These are phyloP conservation scores for Limenitis camilla DNA, from an alignment of 2,888 invertebrate genomes.

Conservation along the genomic window DNA sequence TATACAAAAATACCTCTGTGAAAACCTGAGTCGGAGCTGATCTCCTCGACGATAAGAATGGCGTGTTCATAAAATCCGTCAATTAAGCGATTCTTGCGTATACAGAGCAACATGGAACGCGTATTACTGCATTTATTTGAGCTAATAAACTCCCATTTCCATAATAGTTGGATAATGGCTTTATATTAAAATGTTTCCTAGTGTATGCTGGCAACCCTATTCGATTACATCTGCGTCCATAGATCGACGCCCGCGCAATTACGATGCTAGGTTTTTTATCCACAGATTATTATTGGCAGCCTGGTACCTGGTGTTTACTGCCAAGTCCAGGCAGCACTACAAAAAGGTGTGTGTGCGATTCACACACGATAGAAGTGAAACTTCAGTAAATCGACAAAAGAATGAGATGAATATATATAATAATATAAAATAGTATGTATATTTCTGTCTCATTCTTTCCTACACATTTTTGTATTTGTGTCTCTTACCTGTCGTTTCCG, in stretches of 20 bases:
- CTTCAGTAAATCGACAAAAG: too few relatives aligned
- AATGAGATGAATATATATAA: too few relatives aligned
- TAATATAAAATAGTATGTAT: too few relatives aligned
- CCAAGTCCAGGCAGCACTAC: background rate
- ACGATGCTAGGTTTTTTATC: conserved; percentile 16
- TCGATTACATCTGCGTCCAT: conserved; percentile 7
- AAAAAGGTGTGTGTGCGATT: too few relatives aligned
- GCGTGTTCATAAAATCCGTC: conserved; percentile 10
- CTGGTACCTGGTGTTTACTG: background rate
- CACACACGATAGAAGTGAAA: too few relatives aligned
- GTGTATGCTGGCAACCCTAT: background rate
- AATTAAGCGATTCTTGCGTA: conserved; percentile 7
- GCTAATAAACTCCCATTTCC: background rate
- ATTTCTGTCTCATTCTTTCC: too few relatives aligned
- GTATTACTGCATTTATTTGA: background rate
- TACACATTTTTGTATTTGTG: too few relatives aligned
- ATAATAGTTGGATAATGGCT: too few relatives aligned
- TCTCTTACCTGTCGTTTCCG: too few relatives aligned
- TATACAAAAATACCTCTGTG: conserved; percentile 6
- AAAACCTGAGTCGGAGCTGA: conserved; percentile 6
- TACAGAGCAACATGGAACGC: background rate
- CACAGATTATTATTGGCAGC: conserved; percentile 14
- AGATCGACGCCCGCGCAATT: conserved; percentile 20
- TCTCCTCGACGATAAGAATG: conserved; percentile 4
- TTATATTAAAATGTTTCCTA: too few relatives aligned